Evolutionary conservation across 2,797 vertebrate genomes (phyloP).

Genomic region (Sebastes cheni): DNA sequence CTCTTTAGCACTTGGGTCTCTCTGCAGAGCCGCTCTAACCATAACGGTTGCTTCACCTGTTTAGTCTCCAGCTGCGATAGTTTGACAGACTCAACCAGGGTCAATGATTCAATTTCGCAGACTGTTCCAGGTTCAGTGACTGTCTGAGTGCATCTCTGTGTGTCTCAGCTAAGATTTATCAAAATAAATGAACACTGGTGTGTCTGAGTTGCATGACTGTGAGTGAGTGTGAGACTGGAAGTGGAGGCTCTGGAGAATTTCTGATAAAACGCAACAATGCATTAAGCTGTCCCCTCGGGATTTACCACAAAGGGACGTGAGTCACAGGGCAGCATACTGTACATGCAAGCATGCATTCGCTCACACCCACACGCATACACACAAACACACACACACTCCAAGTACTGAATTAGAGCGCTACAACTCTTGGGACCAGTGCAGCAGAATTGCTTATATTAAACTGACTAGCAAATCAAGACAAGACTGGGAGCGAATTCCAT

Average conservation of each 20-base stretch:
- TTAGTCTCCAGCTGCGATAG: slow-evolving; percentile 1
- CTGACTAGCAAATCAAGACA: slow-evolving; percentile 15
- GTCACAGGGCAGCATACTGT: neutral
- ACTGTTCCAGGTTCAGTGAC: slow-evolving; percentile 1
- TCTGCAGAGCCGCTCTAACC: neutral
- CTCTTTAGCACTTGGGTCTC: neutral
- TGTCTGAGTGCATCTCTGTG: neutral
- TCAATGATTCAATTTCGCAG: slow-evolving; percentile 8
- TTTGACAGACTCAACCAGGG: neutral
- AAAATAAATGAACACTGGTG: neutral
- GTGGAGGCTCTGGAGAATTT: neutral
- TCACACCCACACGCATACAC: neutral
- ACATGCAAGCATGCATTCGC: neutral
- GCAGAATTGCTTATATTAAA: neutral
- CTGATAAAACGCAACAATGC: neutral
- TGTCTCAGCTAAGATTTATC: neutral
- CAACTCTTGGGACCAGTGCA: neutral
- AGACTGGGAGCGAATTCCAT: neutral
- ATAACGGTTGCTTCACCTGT: neutral
- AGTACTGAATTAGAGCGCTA: neutral
- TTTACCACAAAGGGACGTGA: slow-evolving; percentile 26
- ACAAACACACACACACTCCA: neutral
- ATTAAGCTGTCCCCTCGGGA: neutral
- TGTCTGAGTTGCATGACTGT: slow-evolving; percentile 10
- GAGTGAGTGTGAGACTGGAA: neutral